Evolutionary conservation across 2,797 vertebrate species (phyloP), one percentile per base, ranked within the genome.

Genomic region (Sebastes steindachneri): DNA sequence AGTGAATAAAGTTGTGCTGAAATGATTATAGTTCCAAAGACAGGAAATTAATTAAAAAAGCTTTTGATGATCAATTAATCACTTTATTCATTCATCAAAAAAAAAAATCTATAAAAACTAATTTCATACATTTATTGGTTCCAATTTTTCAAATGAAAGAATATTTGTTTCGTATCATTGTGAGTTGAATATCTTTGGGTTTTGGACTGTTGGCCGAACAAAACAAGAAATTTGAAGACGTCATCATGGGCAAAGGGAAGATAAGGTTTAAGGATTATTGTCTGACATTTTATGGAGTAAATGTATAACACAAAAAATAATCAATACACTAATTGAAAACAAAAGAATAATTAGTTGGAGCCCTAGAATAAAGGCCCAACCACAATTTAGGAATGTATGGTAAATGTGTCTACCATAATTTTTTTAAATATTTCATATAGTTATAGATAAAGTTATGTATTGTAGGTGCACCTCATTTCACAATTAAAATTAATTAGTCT

Each of bases 91-190:
- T 48, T 48, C 41, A 48, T 17, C 15, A 48, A 45, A 17, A 45
- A 29, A 23, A 37, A 41, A 41, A 48, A 45, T 45, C 41, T 45
- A 51, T 51, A 0, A 51, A 51, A 51, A 51, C 7, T 0, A n/a
- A 51, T n/a, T 8, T 19, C 45, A n/a, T n/a, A 51, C 48, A 51
- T 51, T 48, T 19, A 0, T 0, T n/a, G 0, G 8, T n/a, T 9
- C 48, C 48, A 51, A 15, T 51, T 51, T 51, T 19, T 51, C 19
- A 0, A 2, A 48, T 48, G 0, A 15, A 7, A 45, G 14, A 15
- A 45, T 45, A 0, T 45, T 0, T 17, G 41, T 48, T 48, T 0
- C 0, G 0, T 19, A 48, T 48, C 41, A 48, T 8, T 48, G 41
- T 3, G 15, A 48, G 15, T 48, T 48, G 15, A 48, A 48, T 48